phyloP scores from a whole-genome alignment of 2,888 invertebrate species.

The Serrognathus titanus region DNA sequence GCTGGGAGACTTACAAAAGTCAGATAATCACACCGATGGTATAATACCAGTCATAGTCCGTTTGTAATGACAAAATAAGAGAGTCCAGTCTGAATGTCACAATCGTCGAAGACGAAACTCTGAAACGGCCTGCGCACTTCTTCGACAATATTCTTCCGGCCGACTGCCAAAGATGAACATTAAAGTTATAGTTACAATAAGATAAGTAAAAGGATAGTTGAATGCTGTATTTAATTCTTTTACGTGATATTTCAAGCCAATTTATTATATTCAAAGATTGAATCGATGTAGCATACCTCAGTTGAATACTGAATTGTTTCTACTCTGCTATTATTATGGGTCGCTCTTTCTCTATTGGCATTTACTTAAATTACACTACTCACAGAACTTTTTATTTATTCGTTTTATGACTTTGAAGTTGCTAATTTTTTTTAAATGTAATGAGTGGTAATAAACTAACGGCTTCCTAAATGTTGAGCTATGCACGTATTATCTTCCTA shows the following conservation, averaged over 20 bases:
- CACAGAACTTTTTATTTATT: no score
- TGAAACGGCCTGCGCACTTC: neutral
- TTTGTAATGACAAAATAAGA: slow-evolving; percentile 51
- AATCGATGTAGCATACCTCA: neutral
- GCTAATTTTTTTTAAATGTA: no score
- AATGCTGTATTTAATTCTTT: slow-evolving; percentile 50
- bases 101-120: slow-evolving; percentile 28
- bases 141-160: slow-evolving; percentile 21
- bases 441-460: no score
- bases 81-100: slow-evolving; percentile 43
- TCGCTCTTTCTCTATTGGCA: neutral
- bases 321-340: neutral
- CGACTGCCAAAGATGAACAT: slow-evolving; percentile 42
- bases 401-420: no score
- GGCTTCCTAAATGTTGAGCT: no score
- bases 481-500: no score
- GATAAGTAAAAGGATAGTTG: slow-evolving; percentile 51
- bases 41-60: slow-evolving; percentile 48
- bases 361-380: neutral
- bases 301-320: neutral
- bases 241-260: slow-evolving; percentile 50
- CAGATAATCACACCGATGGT: slow-evolving; percentile 38
- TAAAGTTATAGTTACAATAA: slow-evolving; percentile 49
- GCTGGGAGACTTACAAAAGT: slow-evolving; percentile 22
- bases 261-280: slow-evolving; percentile 42